Evolutionary conservation across 2,797 vertebrate species (phyloP).

Genomic region (Centropyge bicolor): DNA sequence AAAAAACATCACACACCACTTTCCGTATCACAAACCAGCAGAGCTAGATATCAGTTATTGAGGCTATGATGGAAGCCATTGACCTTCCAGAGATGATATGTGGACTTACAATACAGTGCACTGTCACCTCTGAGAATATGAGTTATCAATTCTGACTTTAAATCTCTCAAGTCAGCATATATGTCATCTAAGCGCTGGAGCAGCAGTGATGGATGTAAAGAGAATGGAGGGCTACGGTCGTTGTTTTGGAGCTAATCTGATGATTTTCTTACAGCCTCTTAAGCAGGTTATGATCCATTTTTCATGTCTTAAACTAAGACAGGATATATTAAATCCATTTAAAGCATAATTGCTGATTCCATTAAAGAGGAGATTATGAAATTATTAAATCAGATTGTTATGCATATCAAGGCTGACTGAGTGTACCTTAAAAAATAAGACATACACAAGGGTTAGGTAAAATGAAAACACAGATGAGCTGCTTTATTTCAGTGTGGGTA

Average conservation of each 20-base stretch:
- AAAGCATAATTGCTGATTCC: constrained; percentile 70
- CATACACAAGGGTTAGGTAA: background rate
- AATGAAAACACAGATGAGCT: constrained; percentile 15
- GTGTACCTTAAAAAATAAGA: constrained; percentile 30
- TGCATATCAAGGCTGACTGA: constrained; percentile 44
- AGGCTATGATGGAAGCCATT: constrained; percentile 68
- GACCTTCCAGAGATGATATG: constrained; percentile 80
- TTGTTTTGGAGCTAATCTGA: constrained; percentile 75
- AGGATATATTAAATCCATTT: constrained; percentile 74
- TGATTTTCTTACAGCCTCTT: constrained; percentile 66
- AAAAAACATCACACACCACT: constrained; percentile 4
- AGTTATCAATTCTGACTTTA: constrained; percentile 76
- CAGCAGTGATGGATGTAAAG: constrained; percentile 70
- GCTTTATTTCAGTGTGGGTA: background rate
- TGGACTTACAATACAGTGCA: constrained; percentile 72
- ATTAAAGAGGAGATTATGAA: constrained; percentile 75
- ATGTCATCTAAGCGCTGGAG: constrained; percentile 63
- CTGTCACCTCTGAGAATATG: constrained; percentile 74
- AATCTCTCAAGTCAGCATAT: constrained; percentile 78
- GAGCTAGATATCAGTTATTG: constrained; percentile 61
- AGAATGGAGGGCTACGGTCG: constrained; percentile 50
- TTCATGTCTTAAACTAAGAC: constrained; percentile 55
- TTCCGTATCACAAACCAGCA: constrained; percentile 48
- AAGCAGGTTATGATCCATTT: constrained; percentile 71
- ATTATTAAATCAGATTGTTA: constrained; percentile 75